Evolutionary conservation across 2,113 vertebrate genomes (phyloP), one percentile per base, ranked within the genome.

Genomic region (Fregetta grallaria): DNA sequence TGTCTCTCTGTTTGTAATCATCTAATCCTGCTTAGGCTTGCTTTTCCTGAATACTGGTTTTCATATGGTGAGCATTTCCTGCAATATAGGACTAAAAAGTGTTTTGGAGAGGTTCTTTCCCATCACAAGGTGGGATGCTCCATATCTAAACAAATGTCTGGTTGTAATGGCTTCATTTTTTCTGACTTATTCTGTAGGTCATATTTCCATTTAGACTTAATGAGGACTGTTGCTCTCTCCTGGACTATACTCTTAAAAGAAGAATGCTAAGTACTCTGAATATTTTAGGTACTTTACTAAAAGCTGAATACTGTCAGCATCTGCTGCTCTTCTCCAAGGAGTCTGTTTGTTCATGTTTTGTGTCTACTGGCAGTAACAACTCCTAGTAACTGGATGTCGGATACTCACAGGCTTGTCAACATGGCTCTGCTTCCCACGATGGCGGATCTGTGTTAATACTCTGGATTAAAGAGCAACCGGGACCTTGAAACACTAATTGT

Each of bases 1-100:
- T 56, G 66, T 88, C 12, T 47, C 19, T 95, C 94, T 97, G 92
- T 92, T 95, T 86, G 89, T 95, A 87, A 92, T 94, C 84, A 92
- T 87, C 76, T 91, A 87, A 94, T 92, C 47, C 80, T 87, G n/a
- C 70, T 94, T 94, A 91, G 86, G 34, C 72, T 70, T 80, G 74
- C 67, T 90, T 76, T 92, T 88, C 63, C 26, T 59, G 42, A 87
- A 42, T 68, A 15, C 30, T 81, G 44, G 0, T n/a, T 94, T 94
- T 80, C 91, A n/a, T 67, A 62, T 75, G 40, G 73, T n/a, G 16
- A 91, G 73, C 23, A 18, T 87, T 92, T 92, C 83, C 65, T 89
- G 32, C 40, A 81, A 13, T 45, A n/a, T 18, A 32, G 32, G 40
- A 50, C 61, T 93, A n/a, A 56, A 70, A 40, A 76, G 23, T 10